phyloP scores from a whole-genome alignment of 2,113 vertebrate species.

The Suricata suricatta region DNA sequence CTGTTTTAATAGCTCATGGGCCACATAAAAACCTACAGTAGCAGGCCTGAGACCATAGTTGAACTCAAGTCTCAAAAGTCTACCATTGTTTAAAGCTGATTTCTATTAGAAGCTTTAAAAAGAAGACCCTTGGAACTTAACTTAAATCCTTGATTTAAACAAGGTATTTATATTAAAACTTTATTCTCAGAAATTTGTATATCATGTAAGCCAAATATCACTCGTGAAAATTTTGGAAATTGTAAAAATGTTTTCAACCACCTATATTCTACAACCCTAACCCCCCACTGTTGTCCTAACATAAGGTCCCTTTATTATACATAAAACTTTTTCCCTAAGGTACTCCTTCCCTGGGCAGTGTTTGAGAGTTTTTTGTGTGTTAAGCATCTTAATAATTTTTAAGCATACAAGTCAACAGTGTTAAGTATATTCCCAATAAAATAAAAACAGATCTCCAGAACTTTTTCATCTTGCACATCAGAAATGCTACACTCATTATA shows the following conservation, averaged over 20 bases:
- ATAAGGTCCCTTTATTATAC: constrained; percentile 14
- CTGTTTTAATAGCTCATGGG: background rate
- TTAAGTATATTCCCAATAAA: background rate
- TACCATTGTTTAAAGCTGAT: background rate
- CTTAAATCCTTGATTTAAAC: background rate
- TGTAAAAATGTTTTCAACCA: background rate
- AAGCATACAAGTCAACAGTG: background rate
- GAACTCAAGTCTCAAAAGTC: background rate
- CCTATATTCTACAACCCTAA: background rate
- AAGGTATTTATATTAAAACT: background rate
- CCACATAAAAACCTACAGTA: background rate
- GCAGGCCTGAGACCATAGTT: background rate
- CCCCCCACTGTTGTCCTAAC: background rate
- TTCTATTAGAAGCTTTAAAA: background rate
- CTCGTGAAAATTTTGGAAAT: background rate
- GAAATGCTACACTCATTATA: background rate
- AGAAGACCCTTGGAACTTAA: constrained; percentile 10
- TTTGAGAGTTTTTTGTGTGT: background rate
- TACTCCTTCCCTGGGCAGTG: background rate
- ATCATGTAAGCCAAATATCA: background rate
- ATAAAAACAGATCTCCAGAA: background rate
- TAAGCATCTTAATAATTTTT: constrained; percentile 1
- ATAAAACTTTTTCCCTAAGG: background rate
- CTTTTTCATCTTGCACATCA: background rate
- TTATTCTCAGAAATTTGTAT: constrained; percentile 10